phyloP scores from a whole-genome alignment of 2,797 vertebrate genomes.

The Epinephelus awoara region DNA sequence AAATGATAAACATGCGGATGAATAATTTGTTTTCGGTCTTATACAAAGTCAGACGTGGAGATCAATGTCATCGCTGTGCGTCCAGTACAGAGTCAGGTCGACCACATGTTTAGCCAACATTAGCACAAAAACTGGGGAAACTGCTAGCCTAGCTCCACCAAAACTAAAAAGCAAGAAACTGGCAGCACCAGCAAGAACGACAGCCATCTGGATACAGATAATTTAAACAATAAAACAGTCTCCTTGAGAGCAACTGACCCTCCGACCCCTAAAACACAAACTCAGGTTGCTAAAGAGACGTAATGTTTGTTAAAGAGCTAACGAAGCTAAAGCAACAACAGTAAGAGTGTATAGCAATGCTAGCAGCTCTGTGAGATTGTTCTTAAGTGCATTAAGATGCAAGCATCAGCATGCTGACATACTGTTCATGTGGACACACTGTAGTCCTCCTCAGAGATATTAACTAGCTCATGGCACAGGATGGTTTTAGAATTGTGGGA shows the following conservation, averaged over 20 bases:
- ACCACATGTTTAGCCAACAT: not conserved
- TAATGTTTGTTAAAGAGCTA: too few species aligned
- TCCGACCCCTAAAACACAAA: not conserved
- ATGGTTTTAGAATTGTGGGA: too few species aligned
- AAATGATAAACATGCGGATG: conserved; percentile 29
- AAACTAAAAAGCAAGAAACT: not conserved
- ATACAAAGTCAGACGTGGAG: conserved; percentile 3
- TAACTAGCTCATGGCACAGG: too few species aligned
- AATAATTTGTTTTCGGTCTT: not conserved
- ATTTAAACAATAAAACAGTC: not conserved
- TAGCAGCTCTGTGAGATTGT: not conserved
- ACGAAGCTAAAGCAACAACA: too few species aligned
- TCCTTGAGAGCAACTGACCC: not conserved
- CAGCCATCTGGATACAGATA: too few species aligned
- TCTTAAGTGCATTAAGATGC: not conserved
- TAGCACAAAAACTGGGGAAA: not conserved
- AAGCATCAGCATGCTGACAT: too few species aligned
- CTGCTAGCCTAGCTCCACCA: not conserved
- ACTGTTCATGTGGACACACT: too few species aligned
- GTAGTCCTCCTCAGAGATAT: too few species aligned
- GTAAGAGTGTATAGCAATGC: not conserved
- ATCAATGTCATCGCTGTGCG: not conserved
- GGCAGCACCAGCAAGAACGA: not conserved
- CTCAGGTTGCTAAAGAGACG: not conserved
- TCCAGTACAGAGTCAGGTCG: not conserved